Evolutionary conservation across 2,113 vertebrate species (phyloP), one percentile per base, ranked within the genome.

Genomic region (Alexandromys fortis): DNA sequence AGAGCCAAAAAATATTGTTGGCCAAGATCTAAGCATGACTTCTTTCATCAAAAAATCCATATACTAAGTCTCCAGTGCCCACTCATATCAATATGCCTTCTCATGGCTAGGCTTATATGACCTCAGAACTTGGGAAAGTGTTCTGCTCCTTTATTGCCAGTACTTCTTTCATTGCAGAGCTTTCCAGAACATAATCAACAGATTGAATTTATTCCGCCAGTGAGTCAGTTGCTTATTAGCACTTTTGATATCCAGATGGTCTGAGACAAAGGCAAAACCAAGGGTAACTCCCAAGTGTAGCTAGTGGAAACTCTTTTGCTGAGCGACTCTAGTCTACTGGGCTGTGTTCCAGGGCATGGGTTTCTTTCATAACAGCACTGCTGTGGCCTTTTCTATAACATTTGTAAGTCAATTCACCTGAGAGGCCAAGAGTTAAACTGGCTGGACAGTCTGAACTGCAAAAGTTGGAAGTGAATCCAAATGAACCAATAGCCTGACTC

Each of bases 341-440:
- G 95, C 95, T 76, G 10, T 65, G 82, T 22, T 93, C 97, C 95
- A 92, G 94, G 33, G 13, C 86, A 26, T 92, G 96, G 77, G 82
- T 91, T 96, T 95, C 94, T 98, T 98, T 96, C n/a, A 3, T 83
- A 96, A 97, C 88, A 92, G 65, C 28, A 75, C 49, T 94, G 83
- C 86, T 87, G 22, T 92, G 92, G 92, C 86, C 94, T 88, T 96
- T 95, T 87, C 89, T 95, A 81, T 79, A 92, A 89, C 87, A 72
- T 76, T 90, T 73, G 52, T 92, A 96, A 97, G 83, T 89, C n/a
- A 30, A 47, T 88, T 97, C 96, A 95, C 95, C 97, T 96, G 96
- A 97, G 90, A 96, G 75, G 61, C 75, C 95, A 96, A 96, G 86
- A 97, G 92, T 97, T 97, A 97, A 96, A 90, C 97, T 96, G 91